These are phyloP conservation scores for Tetranychus truncatus DNA, from an alignment of 2,888 invertebrate genomes.

Conservation along the genomic window DNA sequence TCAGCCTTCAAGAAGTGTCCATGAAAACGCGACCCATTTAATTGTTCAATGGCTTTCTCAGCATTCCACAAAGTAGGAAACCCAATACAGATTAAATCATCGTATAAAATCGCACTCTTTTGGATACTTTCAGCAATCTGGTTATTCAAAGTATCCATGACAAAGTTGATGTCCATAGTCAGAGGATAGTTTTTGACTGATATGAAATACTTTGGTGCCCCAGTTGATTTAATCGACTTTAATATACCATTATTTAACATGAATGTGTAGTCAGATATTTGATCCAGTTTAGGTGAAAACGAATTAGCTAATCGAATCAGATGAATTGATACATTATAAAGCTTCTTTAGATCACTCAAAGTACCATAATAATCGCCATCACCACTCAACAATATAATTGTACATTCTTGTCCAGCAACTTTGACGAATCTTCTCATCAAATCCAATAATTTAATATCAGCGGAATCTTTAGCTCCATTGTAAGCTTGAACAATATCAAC, in stretches of 20 bases:
- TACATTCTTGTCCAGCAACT: background rate
- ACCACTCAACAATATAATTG: background rate
- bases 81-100: background rate
- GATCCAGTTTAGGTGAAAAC: background rate
- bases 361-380: background rate
- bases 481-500: background rate
- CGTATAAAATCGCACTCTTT: background rate
- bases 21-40: background rate
- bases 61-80: background rate
- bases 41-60: background rate
- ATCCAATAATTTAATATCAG: background rate
- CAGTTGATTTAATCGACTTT: background rate
- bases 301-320: background rate
- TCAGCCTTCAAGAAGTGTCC: background rate
- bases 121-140: background rate
- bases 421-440: background rate
- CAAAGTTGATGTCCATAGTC: background rate
- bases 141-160: background rate
- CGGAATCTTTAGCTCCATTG: background rate
- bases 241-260: background rate
- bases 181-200: too few relatives aligned
- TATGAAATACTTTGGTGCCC: background rate
- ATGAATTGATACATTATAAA: background rate
- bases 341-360: background rate
- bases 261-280: background rate